Evolutionary conservation across 1,140 invertebrate species (phyloP), one percentile per base, ranked within the genome.

Genomic region (Trichonephila clavipes): DNA sequence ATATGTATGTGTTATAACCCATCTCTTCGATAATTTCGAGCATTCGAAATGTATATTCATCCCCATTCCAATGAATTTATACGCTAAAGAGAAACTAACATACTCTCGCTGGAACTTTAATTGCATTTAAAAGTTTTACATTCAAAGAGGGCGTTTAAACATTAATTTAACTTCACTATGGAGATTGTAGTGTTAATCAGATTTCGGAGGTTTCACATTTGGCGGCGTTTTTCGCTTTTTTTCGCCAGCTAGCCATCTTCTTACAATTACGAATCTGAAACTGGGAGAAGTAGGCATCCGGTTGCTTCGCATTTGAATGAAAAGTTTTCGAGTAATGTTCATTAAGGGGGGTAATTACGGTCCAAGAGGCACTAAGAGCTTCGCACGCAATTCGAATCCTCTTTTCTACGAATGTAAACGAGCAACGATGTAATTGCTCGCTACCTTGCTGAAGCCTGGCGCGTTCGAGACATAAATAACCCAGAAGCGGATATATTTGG

Each of bases 331-430:
- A 77, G 72, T 77, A 77, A 77, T 85, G 82, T 59, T 85, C 82
- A 85, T 85, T 85, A 85, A 85, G 58, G 82, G 69, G 82, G 82
- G 82, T 85, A 85, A 85, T 85, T 59, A 85, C 44, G 24, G 72
- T 58, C 58, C 21, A 24, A 85, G 19, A 24, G 82, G 28, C 10
- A 51, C 18, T 82, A 82, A 82, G 34, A 82, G 44, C 28, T 21
- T 58, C 16, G 51, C 82, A 85, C 51, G 82, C 82, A 85, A 85
- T 58, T 85, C 28, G 82, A 85, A 85, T 5, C 58, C 21, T 19
- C 58, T 85, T 24, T 59, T 85, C 51, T 59, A 59, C 44, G 14
- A 77, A 28, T 28, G 69, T 34, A 85, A 85, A 85, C 82, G 82
- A 85, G 82, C 82, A n/a, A 28, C 10, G 18, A 51, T 85, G 82